Percentiles rank a stretch among this genome's conserved stretches.
Conservation (phyloP, 2,797 vertebrate species). For the Bufotes viridis region DNA sequence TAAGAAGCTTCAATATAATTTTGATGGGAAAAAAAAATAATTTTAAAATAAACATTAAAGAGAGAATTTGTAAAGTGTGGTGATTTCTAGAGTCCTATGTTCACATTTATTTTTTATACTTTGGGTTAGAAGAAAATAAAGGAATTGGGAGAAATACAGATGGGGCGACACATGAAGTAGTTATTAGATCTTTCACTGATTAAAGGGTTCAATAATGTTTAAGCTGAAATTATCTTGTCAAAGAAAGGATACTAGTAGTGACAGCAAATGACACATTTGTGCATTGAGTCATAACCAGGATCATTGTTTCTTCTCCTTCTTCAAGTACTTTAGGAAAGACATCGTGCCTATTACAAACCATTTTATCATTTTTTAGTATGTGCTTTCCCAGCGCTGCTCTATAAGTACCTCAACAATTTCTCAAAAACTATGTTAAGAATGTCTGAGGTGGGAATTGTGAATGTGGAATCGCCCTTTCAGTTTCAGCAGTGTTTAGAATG, state of each 20-base stretch:
- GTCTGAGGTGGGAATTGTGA: background rate
- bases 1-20: background rate
- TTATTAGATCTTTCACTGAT: conserved; percentile 2
- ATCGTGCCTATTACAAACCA: background rate
- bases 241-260: background rate
- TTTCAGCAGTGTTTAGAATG: background rate
- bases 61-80: background rate
- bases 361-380: background rate
- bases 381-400: background rate
- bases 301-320: background rate
- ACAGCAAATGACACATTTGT: conserved; percentile 7
- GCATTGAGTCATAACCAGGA: background rate
- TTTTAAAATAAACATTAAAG: background rate
- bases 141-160: background rate
- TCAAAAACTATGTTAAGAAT: background rate
- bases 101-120: background rate
- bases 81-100: background rate
- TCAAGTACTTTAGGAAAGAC: background rate
- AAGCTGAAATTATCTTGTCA: conserved; percentile 10
- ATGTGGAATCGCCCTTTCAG: background rate
- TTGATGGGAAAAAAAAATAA: background rate
- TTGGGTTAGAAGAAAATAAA: background rate
- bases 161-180: background rate
- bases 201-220: background rate
- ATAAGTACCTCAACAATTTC: background rate